A percentile compares a stretch with the other conserved stretches of the same genome.
Evolutionary conservation across 2,888 invertebrate genomes (phyloP).

Genomic region (Acanthoscelides obtectus): DNA sequence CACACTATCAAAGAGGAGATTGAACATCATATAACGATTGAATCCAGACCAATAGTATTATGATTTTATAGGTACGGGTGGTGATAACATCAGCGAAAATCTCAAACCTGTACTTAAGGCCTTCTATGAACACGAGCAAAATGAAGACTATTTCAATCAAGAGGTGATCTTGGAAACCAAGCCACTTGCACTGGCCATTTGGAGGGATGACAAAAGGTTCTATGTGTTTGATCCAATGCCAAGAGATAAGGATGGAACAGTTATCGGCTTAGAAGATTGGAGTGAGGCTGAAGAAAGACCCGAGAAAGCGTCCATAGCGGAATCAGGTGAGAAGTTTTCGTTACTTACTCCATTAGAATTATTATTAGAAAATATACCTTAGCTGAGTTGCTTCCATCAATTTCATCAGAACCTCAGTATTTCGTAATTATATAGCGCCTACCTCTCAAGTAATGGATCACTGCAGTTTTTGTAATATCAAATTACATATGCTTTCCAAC

Average conservation of each 20-base stretch:
- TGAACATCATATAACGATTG: too few relatives aligned
- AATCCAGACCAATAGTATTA: too few relatives aligned
- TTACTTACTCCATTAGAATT: too few relatives aligned
- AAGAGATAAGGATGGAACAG: slow-evolving; percentile 37
- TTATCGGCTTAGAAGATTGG: slow-evolving; percentile 41
- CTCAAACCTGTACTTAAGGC: slow-evolving; percentile 22
- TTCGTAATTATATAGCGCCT: too few relatives aligned
- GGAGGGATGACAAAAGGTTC: slow-evolving; percentile 36
- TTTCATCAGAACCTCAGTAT: too few relatives aligned
- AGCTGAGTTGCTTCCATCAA: too few relatives aligned
- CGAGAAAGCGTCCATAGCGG: background rate
- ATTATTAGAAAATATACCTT: too few relatives aligned
- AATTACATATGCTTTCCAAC: background rate
- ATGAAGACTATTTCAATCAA: slow-evolving; percentile 17
- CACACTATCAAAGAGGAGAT: too few relatives aligned
- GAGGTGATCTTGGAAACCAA: slow-evolving; percentile 35
- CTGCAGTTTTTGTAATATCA: too few relatives aligned
- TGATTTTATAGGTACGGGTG: background rate
- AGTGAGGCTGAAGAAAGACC: slow-evolving; percentile 19
- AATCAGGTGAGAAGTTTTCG: background rate
- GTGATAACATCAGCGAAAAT: slow-evolving; percentile 24
- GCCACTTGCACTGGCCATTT: slow-evolving; percentile 35
- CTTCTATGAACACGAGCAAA: slow-evolving; percentile 21
- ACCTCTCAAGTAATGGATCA: too few relatives aligned
- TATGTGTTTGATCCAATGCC: slow-evolving; percentile 43